Base-by-base conservation (phyloP, 2,113 vertebrate genomes). In the Hippolais icterina region DNA sequence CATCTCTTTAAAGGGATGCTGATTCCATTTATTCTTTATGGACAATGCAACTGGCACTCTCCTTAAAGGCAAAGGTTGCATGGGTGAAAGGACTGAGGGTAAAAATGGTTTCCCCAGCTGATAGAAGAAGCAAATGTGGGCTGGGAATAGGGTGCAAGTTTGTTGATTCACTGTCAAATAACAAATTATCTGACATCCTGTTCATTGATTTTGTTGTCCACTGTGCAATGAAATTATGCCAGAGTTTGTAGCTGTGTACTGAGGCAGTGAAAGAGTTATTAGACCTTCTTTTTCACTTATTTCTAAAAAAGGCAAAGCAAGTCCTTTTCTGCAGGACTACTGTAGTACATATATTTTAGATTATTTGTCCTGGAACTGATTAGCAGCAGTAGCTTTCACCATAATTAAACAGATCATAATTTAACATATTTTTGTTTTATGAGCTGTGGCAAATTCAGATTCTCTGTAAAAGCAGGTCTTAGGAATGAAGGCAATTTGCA, bases 331-430 rank as follows among this genome's bases (percentile, higher is more conserved):
- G n/a, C 76, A 89, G 59, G 42, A 97, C 68, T 75, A 59, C 61
- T 49, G 8, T 61, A 74, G n/a, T 66, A 78, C 13, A 3, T 90
- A 82, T n/a, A 49, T 94, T 82, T 84, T 83, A 47, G 52, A 75
- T 90, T 93, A 94, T 95, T 87, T 83, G 57, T 81, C 81, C 69
- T 91, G 78, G 89, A 92, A 95, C 50, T 95, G 90, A 94, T 94
- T 94, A 95, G 81, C 41, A 89, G 76, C 0, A 0, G 65, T 76
- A 94, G 87, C 56, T 93, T 94, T 90, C 90, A 80, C 59, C 53
- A 2, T 95, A 83, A 94, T 94, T 87, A 89, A 72, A 44, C 60
- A 93, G 86, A 87, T 97, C 89, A 83, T 87, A 95, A 96, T 96
- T 89, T 94, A 94, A 90, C 81, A 46, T 76, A 80, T 84, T 94